These are phyloP conservation scores for Meandrusa payeni DNA, from an alignment of 2,888 invertebrate genomes.

Conservation along the genomic window DNA sequence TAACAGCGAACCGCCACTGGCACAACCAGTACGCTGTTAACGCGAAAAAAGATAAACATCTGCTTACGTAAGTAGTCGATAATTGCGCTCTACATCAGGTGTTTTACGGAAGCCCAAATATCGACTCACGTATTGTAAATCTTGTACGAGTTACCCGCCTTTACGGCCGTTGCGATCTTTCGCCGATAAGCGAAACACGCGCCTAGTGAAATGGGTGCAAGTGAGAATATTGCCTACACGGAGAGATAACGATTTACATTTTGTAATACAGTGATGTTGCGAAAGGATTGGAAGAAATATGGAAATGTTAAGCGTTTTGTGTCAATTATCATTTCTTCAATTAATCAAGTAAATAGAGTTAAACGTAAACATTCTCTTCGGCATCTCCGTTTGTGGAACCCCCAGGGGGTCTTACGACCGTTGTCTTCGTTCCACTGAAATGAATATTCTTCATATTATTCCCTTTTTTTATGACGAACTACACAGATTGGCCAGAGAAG, in stretches of 20 bases:
- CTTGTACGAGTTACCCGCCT: slow-evolving; percentile 13
- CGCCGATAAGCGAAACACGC: slow-evolving; percentile 17
- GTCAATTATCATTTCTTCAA: neutral
- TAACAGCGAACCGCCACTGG: slow-evolving; percentile 18
- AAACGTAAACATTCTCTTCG: too few relatives aligned
- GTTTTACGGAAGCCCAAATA: slow-evolving; percentile 24
- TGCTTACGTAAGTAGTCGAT: slow-evolving; percentile 5
- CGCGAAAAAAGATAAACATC: slow-evolving; percentile 22
- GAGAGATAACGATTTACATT: slow-evolving; percentile 23
- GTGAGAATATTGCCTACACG: slow-evolving; percentile 16
- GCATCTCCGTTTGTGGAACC: too few relatives aligned
- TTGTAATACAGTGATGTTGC: slow-evolving; percentile 16
- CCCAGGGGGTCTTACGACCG: too few relatives aligned
- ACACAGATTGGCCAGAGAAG: too few relatives aligned
- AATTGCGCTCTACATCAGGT: slow-evolving; percentile 13
- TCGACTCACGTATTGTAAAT: slow-evolving; percentile 21
- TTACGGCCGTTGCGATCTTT: slow-evolving; percentile 7
- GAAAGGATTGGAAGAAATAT: slow-evolving; percentile 13
- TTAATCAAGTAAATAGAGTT: too few relatives aligned
- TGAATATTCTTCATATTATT: too few relatives aligned
- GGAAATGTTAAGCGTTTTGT: neutral
- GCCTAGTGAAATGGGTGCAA: slow-evolving; percentile 18
- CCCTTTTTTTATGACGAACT: too few relatives aligned
- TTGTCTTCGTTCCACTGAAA: too few relatives aligned
- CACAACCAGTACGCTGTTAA: slow-evolving; percentile 4